Base-by-base conservation (phyloP, 1,140 invertebrate genomes). In the Drosophila nannoptera region DNA sequence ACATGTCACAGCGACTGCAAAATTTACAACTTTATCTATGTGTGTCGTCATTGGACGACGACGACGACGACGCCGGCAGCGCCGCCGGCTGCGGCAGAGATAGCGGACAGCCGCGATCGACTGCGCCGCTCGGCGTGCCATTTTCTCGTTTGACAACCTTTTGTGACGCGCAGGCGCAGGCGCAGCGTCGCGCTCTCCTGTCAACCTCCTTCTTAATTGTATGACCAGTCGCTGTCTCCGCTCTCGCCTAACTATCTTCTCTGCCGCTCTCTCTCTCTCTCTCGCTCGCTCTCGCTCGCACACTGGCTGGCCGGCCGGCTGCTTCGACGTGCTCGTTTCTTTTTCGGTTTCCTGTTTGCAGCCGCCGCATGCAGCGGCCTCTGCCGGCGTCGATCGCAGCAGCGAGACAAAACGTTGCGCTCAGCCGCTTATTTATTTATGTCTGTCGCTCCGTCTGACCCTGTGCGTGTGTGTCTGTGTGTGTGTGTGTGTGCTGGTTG, bases 21-120 rank as follows among this genome's bases (percentile, higher is more conserved):
- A 84, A 83, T 81, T 77, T 86, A 86, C 77, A 86, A 86, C 82
- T 86, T 86, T 86, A 86, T 84, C 81, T 84, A 86, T 81, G 70
- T 84, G 72, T 83, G 80, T 62, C 77, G 77, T 73, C 73, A 38
- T 46, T 12, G 29, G 29, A 36, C 29, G 35, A 32, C 11, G 33
- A 55, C 12, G 54, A 42, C 16, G 42, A 38, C n/a, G 22, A 53
- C 14, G 16, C 35, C 0, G 40, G 14, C 8, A 43, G 42, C 12
- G 16, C 49, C 16, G 29, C 12, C 2, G 40, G 9, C 8, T 43
- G 56, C 46, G 16, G n/a, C 9, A 50, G 52, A 70, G 70, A 74
- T 77, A 58, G 48, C 63, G 42, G 53, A 65, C 50, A 55, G 42
- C 68, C 43, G 46, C 58, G 36, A 49, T 33, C 49, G 49, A n/a